phyloP scores from a whole-genome alignment of 2,797 vertebrate genomes.

The Coregonus suidteri region DNA sequence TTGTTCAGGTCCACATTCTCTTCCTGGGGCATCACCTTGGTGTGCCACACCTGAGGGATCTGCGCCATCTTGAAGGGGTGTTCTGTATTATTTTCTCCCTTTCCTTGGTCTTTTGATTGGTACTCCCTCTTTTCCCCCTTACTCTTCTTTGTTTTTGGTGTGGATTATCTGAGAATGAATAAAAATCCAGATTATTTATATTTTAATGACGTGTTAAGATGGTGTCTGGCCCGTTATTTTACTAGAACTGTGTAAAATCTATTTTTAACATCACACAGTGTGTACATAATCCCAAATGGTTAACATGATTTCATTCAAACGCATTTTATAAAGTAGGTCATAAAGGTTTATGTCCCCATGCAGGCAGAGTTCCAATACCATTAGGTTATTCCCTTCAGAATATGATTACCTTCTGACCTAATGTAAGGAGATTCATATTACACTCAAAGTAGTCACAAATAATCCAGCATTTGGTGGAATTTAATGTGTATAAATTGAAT shows the following conservation, averaged over 20 bases:
- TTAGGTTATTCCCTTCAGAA: not conserved
- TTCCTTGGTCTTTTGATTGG: not conserved
- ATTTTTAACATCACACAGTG: not conserved
- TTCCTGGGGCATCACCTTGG: constrained; percentile 25
- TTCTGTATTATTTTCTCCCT: not conserved
- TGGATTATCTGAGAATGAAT: constrained; percentile 30
- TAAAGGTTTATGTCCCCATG: not conserved
- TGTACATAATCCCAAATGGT: constrained; percentile 11
- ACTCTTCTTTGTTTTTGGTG: constrained; percentile 11
- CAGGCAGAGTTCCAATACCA: too few species aligned
- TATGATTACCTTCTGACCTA: not conserved
- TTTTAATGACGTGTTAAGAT: constrained; percentile 5
- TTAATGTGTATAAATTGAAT: too few species aligned
- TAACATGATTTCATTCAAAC: constrained; percentile 19
- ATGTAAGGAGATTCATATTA: not conserved
- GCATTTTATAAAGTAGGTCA: constrained; percentile 14
- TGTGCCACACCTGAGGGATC: constrained; percentile 77
- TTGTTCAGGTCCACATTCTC: constrained; percentile 61
- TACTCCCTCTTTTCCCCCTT: not conserved
- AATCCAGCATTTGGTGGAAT: too few species aligned
- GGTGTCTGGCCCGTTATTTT: not conserved
- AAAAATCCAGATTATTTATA: constrained; percentile 31
- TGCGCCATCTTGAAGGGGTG: constrained; percentile 70
- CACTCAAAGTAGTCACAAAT: not conserved
- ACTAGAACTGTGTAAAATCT: not conserved